Evolutionary conservation across 1,140 invertebrate species (phyloP).

Genomic region (Saccostrea echinata): DNA sequence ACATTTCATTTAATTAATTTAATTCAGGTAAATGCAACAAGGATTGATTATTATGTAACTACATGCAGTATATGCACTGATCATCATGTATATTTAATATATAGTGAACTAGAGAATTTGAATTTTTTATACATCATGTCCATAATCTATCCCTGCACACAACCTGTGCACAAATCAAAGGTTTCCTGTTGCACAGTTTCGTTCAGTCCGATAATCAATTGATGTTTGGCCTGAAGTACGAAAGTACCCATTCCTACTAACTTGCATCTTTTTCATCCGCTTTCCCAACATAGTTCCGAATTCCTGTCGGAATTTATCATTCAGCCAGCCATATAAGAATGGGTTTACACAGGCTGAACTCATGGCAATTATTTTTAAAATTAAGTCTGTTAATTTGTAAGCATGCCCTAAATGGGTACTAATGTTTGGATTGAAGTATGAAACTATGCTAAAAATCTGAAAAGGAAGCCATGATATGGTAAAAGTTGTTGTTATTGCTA

Average conservation of each 20-base stretch:
- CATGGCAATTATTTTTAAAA: slow-evolving; percentile 82
- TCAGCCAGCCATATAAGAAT: slow-evolving; percentile 87
- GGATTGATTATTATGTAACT: no score
- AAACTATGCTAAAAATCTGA: slow-evolving; percentile 36
- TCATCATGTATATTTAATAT: no score
- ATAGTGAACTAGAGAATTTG: no score
- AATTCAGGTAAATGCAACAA: no score
- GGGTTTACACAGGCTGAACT: slow-evolving; percentile 92
- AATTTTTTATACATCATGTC: no score
- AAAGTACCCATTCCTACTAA: slow-evolving; percentile 57
- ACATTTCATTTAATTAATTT: no score
- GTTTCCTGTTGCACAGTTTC: neutral
- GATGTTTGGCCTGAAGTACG: slow-evolving; percentile 21
- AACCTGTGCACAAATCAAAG: neutral
- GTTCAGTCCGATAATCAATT: neutral
- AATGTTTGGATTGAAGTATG: slow-evolving; percentile 27
- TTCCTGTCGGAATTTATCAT: slow-evolving; percentile 81
- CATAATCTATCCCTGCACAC: no score
- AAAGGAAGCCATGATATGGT: slow-evolving; percentile 87
- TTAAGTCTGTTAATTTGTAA: slow-evolving; percentile 71
- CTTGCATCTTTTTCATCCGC: slow-evolving; percentile 55
- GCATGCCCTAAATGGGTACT: neutral
- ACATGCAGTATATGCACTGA: no score
- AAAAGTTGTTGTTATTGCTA: slow-evolving; percentile 97
- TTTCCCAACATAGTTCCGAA: slow-evolving; percentile 67